These are phyloP conservation scores for Ditylenchus weischeri DNA, from an alignment of 2,888 invertebrate species.

Conservation along the genomic window DNA sequence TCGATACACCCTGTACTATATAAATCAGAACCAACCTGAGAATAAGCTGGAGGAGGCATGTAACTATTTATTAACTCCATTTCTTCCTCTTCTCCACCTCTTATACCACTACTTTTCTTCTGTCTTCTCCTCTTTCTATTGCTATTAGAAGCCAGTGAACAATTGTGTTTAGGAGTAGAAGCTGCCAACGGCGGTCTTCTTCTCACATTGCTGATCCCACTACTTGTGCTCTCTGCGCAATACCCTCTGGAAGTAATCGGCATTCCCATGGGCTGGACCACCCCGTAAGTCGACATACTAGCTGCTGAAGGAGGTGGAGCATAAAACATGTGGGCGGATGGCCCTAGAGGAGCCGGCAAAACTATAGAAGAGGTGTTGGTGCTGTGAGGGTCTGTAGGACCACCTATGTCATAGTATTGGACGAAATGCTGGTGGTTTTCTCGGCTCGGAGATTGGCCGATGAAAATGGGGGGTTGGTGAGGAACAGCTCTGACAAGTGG, in stretches of 20 bases:
- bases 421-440: neutral
- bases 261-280: slow-evolving; percentile 33
- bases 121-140: neutral
- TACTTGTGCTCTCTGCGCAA: neutral
- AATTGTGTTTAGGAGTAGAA: slow-evolving; percentile 2
- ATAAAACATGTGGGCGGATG: slow-evolving; percentile 15
- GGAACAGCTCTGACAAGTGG: slow-evolving; percentile 7
- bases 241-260: neutral
- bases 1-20: no score
- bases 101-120: neutral
- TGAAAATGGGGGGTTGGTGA: neutral
- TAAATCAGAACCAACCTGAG: neutral
- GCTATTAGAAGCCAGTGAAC: no score
- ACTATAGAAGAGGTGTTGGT: neutral
- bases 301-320: slow-evolving; percentile 39
- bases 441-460: neutral
- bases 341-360: neutral
- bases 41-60: slow-evolving; percentile 6
- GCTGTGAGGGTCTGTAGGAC: neutral
- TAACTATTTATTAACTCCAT: neutral
- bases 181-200: slow-evolving; percentile 4
- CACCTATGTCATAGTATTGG: slow-evolving; percentile 9
- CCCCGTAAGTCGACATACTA: slow-evolving; percentile 35
- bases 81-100: slow-evolving; percentile 1
- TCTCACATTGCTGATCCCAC: neutral